Base-by-base conservation (phyloP, 2,888 invertebrate genomes). In the Diarsia brunnea region DNA sequence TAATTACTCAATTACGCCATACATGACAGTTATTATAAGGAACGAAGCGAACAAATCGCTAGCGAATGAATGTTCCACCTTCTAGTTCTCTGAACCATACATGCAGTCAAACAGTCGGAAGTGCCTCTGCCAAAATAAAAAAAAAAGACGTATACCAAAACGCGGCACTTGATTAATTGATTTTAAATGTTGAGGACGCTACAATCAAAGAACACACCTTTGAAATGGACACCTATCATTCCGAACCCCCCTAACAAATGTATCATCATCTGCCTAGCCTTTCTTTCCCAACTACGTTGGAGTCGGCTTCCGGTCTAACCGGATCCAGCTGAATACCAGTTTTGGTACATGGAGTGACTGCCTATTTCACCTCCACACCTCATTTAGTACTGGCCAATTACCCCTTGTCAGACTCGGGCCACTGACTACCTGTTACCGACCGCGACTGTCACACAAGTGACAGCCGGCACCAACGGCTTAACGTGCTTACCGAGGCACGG, bases 1-100 rank as follows among this genome's bases (percentile, higher is more conserved):
- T 64, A 19, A 19, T 75, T 75, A 8, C 65, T 43, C n/a, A 43
- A 49, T 64, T 16, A 66, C 12, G 65, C 19, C 70, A 24, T 31
- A n/a, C 12, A 24, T n/a, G n/a, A 69, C 16, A n/a, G n/a, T n/a
- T 51, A 69, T 24, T 60, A 21, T 31, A 74, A 38, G 61, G 31
- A 53, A 69, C 45, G 8, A 24, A 21, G 8, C 10, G 69, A 61
- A 68, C 49, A n/a, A 58, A 58, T 49, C n/a, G 8, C 38, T 21
- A 58, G 12, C 24, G 12, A 38, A 14, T 38, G 63, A 63, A 43
- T 43, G n/a, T 63, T 43, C n/a, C 63, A 16, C 31, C 14, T n/a
- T 3, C 16, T 63, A n/a, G 38, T 43, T 8, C 38, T 63, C n/a
- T 43, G 43, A 43, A 63, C 8, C 19, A 31, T 10, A 19, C 8